phyloP scores from a whole-genome alignment of 2,888 invertebrate genomes.

The Abrostola tripartita region DNA sequence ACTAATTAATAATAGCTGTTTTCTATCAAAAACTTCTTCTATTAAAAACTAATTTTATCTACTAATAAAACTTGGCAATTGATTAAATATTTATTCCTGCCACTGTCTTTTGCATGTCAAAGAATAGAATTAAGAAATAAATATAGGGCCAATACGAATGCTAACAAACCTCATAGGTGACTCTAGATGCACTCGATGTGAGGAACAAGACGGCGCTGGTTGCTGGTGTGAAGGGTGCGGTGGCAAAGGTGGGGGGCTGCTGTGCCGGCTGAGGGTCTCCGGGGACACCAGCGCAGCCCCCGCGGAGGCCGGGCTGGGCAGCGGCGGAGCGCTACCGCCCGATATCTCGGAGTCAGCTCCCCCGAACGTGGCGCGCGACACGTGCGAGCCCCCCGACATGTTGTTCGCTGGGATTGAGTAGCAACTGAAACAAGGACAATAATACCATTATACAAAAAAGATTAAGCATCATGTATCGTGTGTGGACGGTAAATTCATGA shows the following conservation, averaged over 20 bases:
- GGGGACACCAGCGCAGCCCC: conserved; percentile 93
- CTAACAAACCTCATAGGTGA: conserved; percentile 84
- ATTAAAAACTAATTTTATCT: no score
- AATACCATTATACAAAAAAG: conserved; percentile 42
- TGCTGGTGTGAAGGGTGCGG: conserved; percentile 87
- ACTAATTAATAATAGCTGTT: not conserved
- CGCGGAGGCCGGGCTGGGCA: conserved; percentile 93
- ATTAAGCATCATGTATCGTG: not conserved
- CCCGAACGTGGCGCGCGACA: conserved; percentile 86
- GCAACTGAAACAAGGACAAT: conserved; percentile 82
- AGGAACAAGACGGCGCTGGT: conserved; percentile 86
- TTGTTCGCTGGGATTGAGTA: conserved; percentile 90
- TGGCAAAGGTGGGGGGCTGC: conserved; percentile 86
- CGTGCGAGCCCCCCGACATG: conserved; percentile 89
- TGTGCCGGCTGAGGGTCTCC: conserved; percentile 91
- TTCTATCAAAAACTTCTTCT: not conserved
- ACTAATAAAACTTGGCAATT: no score
- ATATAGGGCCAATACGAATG: no score
- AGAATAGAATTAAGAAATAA: conserved; percentile 11
- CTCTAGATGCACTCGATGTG: conserved; percentile 87
- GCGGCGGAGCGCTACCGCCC: conserved; percentile 87
- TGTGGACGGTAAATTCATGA: no score
- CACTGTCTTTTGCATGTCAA: not conserved
- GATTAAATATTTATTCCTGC: no score
- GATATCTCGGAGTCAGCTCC: conserved; percentile 83